These are phyloP conservation scores for Bombus huntii DNA, from an alignment of 1,140 invertebrate genomes.

Conservation along the genomic window DNA sequence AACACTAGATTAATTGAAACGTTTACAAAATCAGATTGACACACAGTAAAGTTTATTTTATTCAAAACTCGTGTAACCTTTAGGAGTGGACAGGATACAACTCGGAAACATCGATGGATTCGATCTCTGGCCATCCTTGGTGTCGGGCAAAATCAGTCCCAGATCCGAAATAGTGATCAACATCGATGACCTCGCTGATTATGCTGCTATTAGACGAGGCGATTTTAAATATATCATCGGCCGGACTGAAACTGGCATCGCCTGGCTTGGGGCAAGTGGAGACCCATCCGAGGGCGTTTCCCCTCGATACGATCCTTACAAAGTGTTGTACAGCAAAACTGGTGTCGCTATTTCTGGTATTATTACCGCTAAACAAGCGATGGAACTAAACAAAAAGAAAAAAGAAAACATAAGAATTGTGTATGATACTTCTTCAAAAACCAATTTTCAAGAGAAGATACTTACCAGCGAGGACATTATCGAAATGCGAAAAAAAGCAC, in stretches of 20 bases:
- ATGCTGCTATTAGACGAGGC: conserved; percentile 85
- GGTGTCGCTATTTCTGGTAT: conserved; percentile 79
- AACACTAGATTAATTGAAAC: too few relatives aligned
- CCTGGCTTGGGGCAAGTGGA: conserved; percentile 85
- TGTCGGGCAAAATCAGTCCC: conserved; percentile 80
- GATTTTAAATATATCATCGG: conserved; percentile 91
- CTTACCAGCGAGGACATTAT: conserved; percentile 76
- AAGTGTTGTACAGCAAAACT: conserved; percentile 82
- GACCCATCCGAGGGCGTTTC: conserved; percentile 59
- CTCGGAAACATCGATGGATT: conserved; percentile 86
- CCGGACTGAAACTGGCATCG: conserved; percentile 80
- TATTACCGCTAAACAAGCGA: conserved; percentile 69
- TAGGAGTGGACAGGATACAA: conserved; percentile 56
- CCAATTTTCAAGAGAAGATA: conserved; percentile 57
- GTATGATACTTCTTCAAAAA: conserved; percentile 57
- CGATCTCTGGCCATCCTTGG: conserved; percentile 87
- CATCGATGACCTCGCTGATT: conserved; percentile 87
- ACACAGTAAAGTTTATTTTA: not conserved
- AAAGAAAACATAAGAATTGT: conserved; percentile 34
- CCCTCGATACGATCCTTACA: conserved; percentile 79
- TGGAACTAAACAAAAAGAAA: not conserved
- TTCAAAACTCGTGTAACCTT: not conserved
- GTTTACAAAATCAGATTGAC: not conserved
- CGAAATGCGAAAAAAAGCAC: conserved; percentile 78
- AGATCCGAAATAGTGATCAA: conserved; percentile 88